Base-by-base conservation (phyloP, 2,113 vertebrate species). In the Ophthalmolycus amberensis region DNA sequence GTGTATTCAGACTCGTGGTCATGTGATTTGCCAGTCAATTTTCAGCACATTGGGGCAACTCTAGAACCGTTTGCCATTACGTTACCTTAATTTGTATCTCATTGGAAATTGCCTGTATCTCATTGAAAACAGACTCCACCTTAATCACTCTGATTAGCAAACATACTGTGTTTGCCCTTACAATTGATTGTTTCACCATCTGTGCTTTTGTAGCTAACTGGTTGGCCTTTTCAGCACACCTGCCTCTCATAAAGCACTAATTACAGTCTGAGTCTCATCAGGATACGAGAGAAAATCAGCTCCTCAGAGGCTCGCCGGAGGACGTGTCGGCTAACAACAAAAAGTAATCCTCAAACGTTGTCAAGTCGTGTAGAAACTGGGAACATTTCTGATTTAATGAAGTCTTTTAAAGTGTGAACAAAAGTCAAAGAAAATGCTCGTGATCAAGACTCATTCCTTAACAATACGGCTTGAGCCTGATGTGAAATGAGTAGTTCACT, bases 161-260 rank as follows among this genome's bases (percentile, higher is more conserved):
- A 62, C 27, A 29, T 10, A 9, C 18, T 52, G n/a, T 50, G 8
- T 32, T 66, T 34, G 18, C 29, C 37, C 46, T 5, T 12, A 38
- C 63, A 77, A 70, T 52, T 11, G 38, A 44, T 52, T 37, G 25
- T 22, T 29, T 64, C n/a, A 9, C 54, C 2, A 3, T n/a, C 25
- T 75, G 54, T 68, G 54, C 56, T 68, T 50, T 68, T 50, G 71
- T 15, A 27, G 20, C 34, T 83, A 86, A 83, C 59, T 54, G 48
- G 29, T 40, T 79, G 71, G 77, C 86, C 84, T 91, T 90, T 88
- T 18, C 12, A 11, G 37, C 37, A 46, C 54, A 80, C 40, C 56
- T 75, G 65, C 63, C n/a, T 75, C 22, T 65, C 72, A 77, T 66
- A 59, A 75, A 71, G 74, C 56, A 12, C 42, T 86, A 76, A 88